Evolutionary conservation across 2,113 vertebrate genomes (phyloP), one percentile per base, ranked within the genome.

Genomic region (Seriola dumerili): DNA sequence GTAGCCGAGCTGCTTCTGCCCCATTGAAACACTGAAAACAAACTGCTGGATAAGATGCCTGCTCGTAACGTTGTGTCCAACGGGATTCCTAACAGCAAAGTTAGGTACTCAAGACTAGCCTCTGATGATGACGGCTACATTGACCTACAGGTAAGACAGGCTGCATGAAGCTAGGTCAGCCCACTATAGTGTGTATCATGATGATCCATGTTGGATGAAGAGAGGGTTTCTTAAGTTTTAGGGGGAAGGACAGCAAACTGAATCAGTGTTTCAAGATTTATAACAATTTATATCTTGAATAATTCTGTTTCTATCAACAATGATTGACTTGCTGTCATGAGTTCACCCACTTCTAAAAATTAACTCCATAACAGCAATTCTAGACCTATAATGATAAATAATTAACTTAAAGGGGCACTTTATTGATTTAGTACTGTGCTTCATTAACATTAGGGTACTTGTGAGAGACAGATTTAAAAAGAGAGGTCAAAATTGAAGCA

Each of bases 91-190:
- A 95, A 87, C 65, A 97, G 95, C 90, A 97, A 96, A 88, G 96
- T 99, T 2, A 96, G 96, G 65, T 99, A 99, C 82, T 99, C 98
- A 59, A 96, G 96, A 85, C 94, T 99, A 52, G 92, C 97, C 29
- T 96, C 95, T 88, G 97, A 97, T 1, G 98, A 99, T 2, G 97
- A 99, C 72, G 97, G 97, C 12, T 99, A 99, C 93, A 99, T 97
- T 25, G 98, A 99, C 85, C 92, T 99, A 85, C 98, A 99, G 98
- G 98, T 99, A 85, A 91, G 74, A 54, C 2, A 2, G 32, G 17
- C 1, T 14, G 69, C 8, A 4, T 46, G 3, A 14, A 29, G 29
- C 29, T 16, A 59, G n/a, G 29, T 13, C 5, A 50, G 19, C 29
- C 9, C 42, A 1, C 29, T 19, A 4, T 11, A 8, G 14, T 4